A percentile compares a stretch with the other conserved stretches of the same genome.
Conservation (phyloP, 2,888 invertebrate genomes). For the Epiblema foenella region DNA sequence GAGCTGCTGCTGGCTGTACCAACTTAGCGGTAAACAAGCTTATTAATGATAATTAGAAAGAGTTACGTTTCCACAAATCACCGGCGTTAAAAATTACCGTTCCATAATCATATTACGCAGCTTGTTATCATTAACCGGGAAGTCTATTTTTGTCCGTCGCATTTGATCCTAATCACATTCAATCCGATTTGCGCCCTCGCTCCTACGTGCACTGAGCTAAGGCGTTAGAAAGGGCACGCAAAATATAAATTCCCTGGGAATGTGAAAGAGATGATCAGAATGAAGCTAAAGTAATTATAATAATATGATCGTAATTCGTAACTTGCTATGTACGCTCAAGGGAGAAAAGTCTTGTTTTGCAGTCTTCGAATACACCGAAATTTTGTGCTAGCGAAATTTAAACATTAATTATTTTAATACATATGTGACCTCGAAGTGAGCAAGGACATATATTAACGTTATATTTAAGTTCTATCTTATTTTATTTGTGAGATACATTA, state of each 20-base stretch:
- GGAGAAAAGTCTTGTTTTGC: neutral
- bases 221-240: neutral
- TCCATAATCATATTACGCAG: slow-evolving; percentile 6
- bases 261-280: neutral
- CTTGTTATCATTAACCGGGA: neutral
- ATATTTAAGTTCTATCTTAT: too few relatives aligned
- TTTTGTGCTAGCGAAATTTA: neutral
- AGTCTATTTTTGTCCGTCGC: neutral
- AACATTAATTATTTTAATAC: neutral
- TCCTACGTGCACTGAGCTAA: neutral
- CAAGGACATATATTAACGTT: too few relatives aligned
- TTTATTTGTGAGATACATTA: too few relatives aligned
- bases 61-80: slow-evolving; percentile 10
- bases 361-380: neutral
- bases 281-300: neutral
- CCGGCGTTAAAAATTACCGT: slow-evolving; percentile 17
- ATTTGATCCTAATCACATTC: neutral
- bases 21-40: slow-evolving; percentile 15
- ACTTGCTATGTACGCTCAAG: neutral
- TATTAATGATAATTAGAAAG: slow-evolving; percentile 32
- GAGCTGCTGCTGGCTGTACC: too few relatives aligned
- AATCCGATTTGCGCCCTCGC: neutral
- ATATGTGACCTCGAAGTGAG: too few relatives aligned
- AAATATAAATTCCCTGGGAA: neutral
- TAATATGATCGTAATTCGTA: slow-evolving; percentile 6